Evolutionary conservation across 2,113 vertebrate species (phyloP), one percentile per base, ranked within the genome.

Genomic region (Arizona elegans): DNA sequence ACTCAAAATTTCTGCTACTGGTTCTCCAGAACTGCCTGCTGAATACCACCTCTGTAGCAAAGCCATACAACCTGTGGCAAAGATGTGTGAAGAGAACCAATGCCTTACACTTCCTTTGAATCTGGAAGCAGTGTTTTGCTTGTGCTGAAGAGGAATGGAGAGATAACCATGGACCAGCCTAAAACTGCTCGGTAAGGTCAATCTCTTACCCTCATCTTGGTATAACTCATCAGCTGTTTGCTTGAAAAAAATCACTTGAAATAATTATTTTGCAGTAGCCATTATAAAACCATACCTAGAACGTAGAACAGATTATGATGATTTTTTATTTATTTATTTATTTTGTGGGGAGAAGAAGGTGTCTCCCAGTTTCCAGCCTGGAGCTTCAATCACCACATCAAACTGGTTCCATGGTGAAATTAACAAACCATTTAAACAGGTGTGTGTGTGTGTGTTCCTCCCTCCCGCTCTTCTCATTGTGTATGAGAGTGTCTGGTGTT

Each of bases 231-330:
- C 24, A 47, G 55, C 19, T 50, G 2, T 50, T 70, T 59, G 21
- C 33, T 58, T 55, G 23, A 58, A 92, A 93, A 62, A 93, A 91
- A 62, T 62, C 70, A 89, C 33, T 90, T 17, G 9, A 62, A 92
- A 92, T 52, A 38, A 59, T 87, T 53, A 88, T 86, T 92, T 85
- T 52, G 43, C 87, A 86, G 92, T 70, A 89, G 50, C 59, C 62
- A 43, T 86, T 89, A 65, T 86, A 50, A 92, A 50, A 54, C 87
- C 33, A 56, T 26, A 89, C 89, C 86, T 86, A 65, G 89, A 75
- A 85, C 52, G 53, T 90, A 59, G 70, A 93, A 62, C 87, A 92
- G 47, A 89, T 93, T 92, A 89, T 89, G 15, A 23, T 87, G 47
- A 8, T 70, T 81, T 75, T 17, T 3, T 29, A 0, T n/a, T n/a